phyloP scores from a whole-genome alignment of 2,888 invertebrate species.

The Eristalis pertinax region DNA sequence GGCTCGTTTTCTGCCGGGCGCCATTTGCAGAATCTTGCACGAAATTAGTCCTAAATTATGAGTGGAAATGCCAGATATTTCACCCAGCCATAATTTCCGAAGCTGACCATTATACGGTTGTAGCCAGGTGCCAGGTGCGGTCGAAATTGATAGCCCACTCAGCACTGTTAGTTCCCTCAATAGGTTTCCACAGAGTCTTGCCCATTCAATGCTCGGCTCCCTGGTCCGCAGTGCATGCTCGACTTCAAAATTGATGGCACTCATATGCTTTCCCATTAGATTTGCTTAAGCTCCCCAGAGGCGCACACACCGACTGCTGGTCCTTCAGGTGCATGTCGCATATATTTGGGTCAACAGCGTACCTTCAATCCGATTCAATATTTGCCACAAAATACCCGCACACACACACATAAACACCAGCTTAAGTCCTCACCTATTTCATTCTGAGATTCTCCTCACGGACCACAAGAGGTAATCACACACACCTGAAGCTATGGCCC shows the following conservation, averaged over 20 bases:
- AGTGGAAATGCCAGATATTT: no score
- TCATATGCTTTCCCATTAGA: not conserved
- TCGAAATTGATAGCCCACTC: not conserved
- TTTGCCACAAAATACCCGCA: conserved; percentile 13
- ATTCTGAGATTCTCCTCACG: conserved; percentile 26
- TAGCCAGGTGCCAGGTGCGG: not conserved
- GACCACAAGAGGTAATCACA: conserved; percentile 18
- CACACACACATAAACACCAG: not conserved
- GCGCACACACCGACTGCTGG: not conserved
- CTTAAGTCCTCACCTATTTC: conserved; percentile 55
- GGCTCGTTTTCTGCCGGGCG: no score
- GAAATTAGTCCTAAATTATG: no score
- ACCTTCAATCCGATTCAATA: conserved; percentile 33
- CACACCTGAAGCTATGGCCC: conserved; percentile 6
- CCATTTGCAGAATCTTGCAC: no score
- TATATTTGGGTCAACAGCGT: conserved; percentile 34
- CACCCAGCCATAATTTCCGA: not conserved
- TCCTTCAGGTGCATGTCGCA: conserved; percentile 8
- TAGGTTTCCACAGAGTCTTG: not conserved
- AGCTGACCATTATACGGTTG: not conserved
- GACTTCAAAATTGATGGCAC: not conserved
- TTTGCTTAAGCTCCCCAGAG: not conserved
- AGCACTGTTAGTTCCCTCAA: not conserved
- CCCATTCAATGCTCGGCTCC: not conserved
- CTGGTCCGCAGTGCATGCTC: conserved; percentile 4